Percentiles rank a stretch among this genome's conserved stretches.
phyloP scores from a whole-genome alignment of 2,797 vertebrate genomes.

The Macropodus opercularis region DNA sequence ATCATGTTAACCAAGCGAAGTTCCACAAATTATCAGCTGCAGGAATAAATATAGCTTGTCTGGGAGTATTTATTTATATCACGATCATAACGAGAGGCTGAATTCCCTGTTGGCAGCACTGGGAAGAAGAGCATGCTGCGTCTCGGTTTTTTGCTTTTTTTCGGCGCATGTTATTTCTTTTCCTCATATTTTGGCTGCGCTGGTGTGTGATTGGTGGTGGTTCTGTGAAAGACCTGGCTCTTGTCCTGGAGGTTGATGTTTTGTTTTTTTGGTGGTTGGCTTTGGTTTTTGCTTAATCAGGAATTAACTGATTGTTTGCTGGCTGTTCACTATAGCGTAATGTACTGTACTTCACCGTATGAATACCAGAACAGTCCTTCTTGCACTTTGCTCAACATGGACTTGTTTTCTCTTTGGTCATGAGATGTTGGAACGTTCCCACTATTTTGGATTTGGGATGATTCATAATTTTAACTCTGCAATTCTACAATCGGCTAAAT shows the following conservation, averaged over 20 bases:
- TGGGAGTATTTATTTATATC: conserved; percentile 26
- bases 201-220: conserved; percentile 34
- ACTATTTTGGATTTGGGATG: conserved; percentile 5
- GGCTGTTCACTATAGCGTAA: conserved; percentile 24
- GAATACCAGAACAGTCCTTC: too few relatives aligned
- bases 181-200: conserved; percentile 26
- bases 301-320: conserved; percentile 55
- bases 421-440: background rate
- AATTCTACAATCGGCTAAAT: conserved; percentile 9
- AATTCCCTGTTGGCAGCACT: conserved; percentile 74
- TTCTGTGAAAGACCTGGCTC: conserved; percentile 40
- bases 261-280: conserved; percentile 36
- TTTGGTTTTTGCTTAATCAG: conserved; percentile 66
- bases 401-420: conserved; percentile 3
- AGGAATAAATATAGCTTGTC: conserved; percentile 6
- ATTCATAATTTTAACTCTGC: background rate
- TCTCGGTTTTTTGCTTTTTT: conserved; percentile 33
- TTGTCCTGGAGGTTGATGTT: conserved; percentile 31
- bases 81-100: conserved; percentile 59
- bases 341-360: conserved; percentile 20
- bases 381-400: conserved; percentile 16
- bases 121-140: conserved; percentile 38
- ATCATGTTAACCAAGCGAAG: background rate
- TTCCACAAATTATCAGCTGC: conserved; percentile 8
- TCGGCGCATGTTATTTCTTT: conserved; percentile 40